Percentiles rank a stretch among this genome's conserved stretches.
Evolutionary conservation across 1,140 invertebrate genomes (phyloP).

Genomic region (Pseudomyrmex dendroicus): DNA sequence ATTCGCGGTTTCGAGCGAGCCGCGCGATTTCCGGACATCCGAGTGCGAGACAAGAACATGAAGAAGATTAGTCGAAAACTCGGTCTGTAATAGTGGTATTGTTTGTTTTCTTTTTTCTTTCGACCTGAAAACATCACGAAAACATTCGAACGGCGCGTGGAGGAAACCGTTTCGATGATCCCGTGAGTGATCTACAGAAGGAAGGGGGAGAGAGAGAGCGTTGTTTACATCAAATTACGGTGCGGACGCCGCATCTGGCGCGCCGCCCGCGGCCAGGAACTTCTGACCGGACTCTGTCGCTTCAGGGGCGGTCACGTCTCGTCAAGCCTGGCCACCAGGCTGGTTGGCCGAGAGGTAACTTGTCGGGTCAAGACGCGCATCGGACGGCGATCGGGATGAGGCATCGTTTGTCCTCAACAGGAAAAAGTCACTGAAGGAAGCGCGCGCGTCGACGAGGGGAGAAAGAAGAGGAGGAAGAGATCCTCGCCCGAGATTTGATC

Average conservation of each 20-base stretch:
- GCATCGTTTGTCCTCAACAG: constrained; percentile 52
- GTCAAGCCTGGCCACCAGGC: constrained; percentile 70
- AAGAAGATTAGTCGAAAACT: constrained; percentile 23
- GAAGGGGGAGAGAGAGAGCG: background rate
- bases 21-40: constrained; percentile 11
- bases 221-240: constrained; percentile 49
- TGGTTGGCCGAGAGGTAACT: constrained; percentile 69
- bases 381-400: constrained; percentile 26
- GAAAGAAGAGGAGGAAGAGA: constrained; percentile 50
- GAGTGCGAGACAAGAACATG: constrained; percentile 15
- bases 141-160: constrained; percentile 31
- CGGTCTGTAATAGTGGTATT: background rate
- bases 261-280: constrained; percentile 24
- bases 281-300: constrained; percentile 39
- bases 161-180: constrained; percentile 41
- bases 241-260: constrained; percentile 40
- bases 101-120: background rate
- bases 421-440: constrained; percentile 58
- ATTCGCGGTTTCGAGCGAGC: constrained; percentile 10
- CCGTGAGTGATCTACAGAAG: constrained; percentile 2
- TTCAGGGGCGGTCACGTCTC: constrained; percentile 72
- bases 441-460: constrained; percentile 61
- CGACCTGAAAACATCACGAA: background rate
- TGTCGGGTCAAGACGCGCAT: constrained; percentile 64
- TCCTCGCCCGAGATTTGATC: constrained; percentile 66